A percentile compares a stretch with the other conserved stretches of the same genome.
Evolutionary conservation across 2,888 invertebrate genomes (phyloP).

Genomic region (Eupithecia abbreviata): DNA sequence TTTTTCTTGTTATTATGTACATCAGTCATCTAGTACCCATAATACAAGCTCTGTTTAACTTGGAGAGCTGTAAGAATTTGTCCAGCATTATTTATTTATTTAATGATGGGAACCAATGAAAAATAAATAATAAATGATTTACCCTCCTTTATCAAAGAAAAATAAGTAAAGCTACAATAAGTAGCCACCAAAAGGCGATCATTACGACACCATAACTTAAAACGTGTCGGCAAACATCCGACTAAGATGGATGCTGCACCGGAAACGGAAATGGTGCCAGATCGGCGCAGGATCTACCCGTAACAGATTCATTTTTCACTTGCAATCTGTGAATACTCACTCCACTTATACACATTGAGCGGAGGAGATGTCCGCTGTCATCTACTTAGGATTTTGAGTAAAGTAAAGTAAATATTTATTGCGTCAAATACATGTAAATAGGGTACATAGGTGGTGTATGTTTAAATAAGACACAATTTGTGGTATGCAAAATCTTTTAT

Average conservation of each 20-base stretch:
- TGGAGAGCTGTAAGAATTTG: too few species aligned
- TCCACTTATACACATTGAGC: constrained; percentile 11
- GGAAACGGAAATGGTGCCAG: constrained; percentile 76
- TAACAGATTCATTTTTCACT: constrained; percentile 76
- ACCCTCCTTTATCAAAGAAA: background rate
- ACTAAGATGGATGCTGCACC: constrained; percentile 74
- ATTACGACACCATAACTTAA: constrained; percentile 65
- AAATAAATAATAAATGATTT: too few species aligned
- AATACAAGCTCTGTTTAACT: too few species aligned
- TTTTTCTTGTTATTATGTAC: too few species aligned
- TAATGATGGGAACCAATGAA: too few species aligned
- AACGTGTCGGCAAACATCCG: constrained; percentile 73
- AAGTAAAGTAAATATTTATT: too few species aligned
- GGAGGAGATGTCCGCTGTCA: constrained; percentile 16
- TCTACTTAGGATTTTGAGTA: background rate
- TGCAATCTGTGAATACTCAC: constrained; percentile 25
- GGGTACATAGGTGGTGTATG: too few species aligned
- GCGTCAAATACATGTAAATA: too few species aligned
- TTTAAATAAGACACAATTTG: too few species aligned
- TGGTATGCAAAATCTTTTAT: too few species aligned
- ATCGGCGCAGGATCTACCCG: constrained; percentile 68
- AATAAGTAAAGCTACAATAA: background rate
- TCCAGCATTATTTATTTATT: too few species aligned
- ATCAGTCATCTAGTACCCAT: too few species aligned
- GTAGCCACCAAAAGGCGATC: constrained; percentile 42